Conservation (phyloP, 2,888 invertebrate genomes). For the Anodontia alba region DNA sequence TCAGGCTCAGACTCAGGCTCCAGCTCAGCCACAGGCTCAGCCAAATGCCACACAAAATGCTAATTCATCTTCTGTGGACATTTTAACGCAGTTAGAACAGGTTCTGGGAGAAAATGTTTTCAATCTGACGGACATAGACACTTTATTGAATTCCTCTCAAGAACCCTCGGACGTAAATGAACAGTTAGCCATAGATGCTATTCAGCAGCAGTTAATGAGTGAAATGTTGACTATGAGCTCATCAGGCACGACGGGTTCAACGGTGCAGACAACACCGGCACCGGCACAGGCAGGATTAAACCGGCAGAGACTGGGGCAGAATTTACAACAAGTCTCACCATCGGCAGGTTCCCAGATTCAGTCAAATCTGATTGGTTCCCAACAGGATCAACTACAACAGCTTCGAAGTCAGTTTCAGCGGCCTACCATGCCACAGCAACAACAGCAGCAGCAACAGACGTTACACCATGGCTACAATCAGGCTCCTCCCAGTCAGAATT, state of each 20-base stretch:
- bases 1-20: neutral
- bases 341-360: slow-evolving; percentile 36
- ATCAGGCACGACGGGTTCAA: slow-evolving; percentile 29
- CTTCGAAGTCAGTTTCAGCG: slow-evolving; percentile 85
- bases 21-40: neutral
- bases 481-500: slow-evolving; percentile 7
- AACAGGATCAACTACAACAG: slow-evolving; percentile 56
- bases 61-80: slow-evolving; percentile 35
- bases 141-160: slow-evolving; percentile 52
- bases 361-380: slow-evolving; percentile 39
- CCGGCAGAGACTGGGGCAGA: slow-evolving; percentile 45
- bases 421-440: slow-evolving; percentile 74
- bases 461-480: neutral
- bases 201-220: slow-evolving; percentile 95
- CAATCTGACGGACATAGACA: slow-evolving; percentile 67
- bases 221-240: slow-evolving; percentile 70
- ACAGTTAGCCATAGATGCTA: slow-evolving; percentile 94
- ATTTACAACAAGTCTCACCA: slow-evolving; percentile 21
- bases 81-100: slow-evolving; percentile 77
- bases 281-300: slow-evolving; percentile 25
- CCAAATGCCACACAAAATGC: slow-evolving; percentile 4
- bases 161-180: slow-evolving; percentile 85
- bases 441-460: neutral
- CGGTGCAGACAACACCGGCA: slow-evolving; percentile 23
- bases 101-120: slow-evolving; percentile 68